A percentile compares a stretch with the other conserved stretches of the same genome.
Conservation (phyloP, 2,888 invertebrate genomes). For the Brachypalpus laphriformis region DNA sequence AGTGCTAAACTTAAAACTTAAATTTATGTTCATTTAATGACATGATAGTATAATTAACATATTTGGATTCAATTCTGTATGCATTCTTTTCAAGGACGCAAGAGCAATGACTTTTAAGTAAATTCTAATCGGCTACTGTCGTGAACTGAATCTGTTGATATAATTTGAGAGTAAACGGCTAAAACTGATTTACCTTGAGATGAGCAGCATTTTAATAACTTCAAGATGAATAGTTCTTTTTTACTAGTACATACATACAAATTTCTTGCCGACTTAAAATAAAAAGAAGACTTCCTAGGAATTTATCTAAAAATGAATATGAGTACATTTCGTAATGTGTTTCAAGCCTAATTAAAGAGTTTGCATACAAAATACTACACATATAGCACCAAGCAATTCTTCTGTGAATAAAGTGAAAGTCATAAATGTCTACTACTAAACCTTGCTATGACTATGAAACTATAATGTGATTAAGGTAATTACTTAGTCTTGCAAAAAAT, state of each 20-base stretch:
- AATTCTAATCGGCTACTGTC: not conserved
- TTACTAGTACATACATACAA: not conserved
- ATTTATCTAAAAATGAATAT: too few species aligned
- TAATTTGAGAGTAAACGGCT: not conserved
- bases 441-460: not conserved
- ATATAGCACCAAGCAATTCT: too few species aligned
- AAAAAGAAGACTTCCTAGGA: too few species aligned
- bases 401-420: not conserved
- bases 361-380: too few species aligned
- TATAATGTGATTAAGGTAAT: not conserved
- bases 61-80: not conserved
- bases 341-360: too few species aligned
- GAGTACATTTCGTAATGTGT: too few species aligned
- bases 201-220: not conserved
- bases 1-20: not conserved
- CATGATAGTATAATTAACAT: not conserved
- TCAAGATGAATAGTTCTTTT: not conserved
- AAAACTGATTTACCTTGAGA: not conserved
- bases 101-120: not conserved
- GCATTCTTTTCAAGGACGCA: not conserved
- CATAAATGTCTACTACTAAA: not conserved
- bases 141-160: not conserved
- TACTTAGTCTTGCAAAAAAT: too few species aligned
- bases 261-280: too few species aligned
- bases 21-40: not conserved